phyloP scores from a whole-genome alignment of 2,888 invertebrate species.

The Chesias legatella region DNA sequence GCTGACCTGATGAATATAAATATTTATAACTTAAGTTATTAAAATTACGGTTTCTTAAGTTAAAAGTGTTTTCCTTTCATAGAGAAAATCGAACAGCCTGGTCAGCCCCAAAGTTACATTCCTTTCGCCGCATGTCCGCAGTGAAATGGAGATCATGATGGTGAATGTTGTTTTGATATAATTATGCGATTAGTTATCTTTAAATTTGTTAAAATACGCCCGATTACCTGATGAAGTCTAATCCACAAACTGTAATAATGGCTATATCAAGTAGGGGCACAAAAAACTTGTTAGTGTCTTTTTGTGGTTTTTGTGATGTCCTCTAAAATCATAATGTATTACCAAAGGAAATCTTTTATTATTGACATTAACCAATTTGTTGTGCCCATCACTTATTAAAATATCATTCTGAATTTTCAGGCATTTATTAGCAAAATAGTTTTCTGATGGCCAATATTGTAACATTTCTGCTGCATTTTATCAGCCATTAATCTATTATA shows the following conservation, averaged over 20 bases:
- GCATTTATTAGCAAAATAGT: slow-evolving; percentile 79
- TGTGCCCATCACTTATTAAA: slow-evolving; percentile 71
- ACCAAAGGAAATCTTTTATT: slow-evolving; percentile 65
- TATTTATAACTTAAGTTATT: slow-evolving; percentile 83
- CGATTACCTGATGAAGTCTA: slow-evolving; percentile 57
- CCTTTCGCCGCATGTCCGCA: slow-evolving; percentile 77
- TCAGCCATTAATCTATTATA: slow-evolving; percentile 81
- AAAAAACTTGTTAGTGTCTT: slow-evolving; percentile 78
- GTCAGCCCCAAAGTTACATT: slow-evolving; percentile 77
- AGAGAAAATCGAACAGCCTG: slow-evolving; percentile 61
- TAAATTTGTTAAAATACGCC: slow-evolving; percentile 65
- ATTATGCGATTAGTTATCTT: slow-evolving; percentile 59
- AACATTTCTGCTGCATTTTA: slow-evolving; percentile 80
- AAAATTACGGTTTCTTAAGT: slow-evolving; percentile 82
- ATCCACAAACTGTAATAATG: slow-evolving; percentile 66
- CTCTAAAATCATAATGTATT: slow-evolving; percentile 53
- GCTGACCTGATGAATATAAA: slow-evolving; percentile 83
- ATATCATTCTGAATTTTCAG: slow-evolving; percentile 76
- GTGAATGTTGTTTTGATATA: slow-evolving; percentile 66
- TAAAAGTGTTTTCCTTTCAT: slow-evolving; percentile 81
- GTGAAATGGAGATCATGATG: slow-evolving; percentile 75
- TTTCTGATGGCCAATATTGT: slow-evolving; percentile 79
- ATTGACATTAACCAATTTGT: slow-evolving; percentile 77
- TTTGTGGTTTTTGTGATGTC: slow-evolving; percentile 69
- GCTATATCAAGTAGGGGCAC: slow-evolving; percentile 75